phyloP scores from a whole-genome alignment of 1,140 invertebrate genomes.

The Nephotettix cincticeps region DNA sequence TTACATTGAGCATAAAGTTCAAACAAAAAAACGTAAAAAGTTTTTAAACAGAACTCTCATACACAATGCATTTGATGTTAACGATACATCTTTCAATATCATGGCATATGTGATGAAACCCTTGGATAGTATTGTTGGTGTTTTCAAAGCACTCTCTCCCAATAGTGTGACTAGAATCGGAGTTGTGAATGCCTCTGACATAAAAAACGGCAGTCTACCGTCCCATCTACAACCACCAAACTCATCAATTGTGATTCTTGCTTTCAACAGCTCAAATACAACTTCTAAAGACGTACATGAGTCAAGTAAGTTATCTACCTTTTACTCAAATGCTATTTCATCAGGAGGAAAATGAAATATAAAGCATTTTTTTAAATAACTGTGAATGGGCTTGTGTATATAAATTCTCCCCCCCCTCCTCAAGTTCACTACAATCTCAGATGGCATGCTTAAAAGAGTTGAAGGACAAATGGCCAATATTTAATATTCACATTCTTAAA shows the following conservation, averaged over 20 bases:
- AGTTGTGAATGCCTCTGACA: background rate
- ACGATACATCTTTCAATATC: background rate
- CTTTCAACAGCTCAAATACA: background rate
- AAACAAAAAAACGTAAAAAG: no score
- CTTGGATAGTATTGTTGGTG: background rate
- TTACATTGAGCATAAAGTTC: no score
- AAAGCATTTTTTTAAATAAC: background rate
- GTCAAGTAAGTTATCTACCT: background rate
- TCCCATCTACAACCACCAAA: background rate
- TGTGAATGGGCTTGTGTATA: background rate
- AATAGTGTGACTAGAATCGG: background rate
- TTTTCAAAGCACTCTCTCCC: background rate
- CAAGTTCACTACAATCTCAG: background rate
- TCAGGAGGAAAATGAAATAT: background rate
- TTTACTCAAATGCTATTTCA: background rate
- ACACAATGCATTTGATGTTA: background rate
- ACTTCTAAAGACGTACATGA: background rate
- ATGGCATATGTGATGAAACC: constrained; percentile 18
- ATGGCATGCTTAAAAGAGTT: background rate
- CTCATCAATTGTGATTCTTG: background rate
- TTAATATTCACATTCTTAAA: no score
- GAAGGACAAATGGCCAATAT: no score
- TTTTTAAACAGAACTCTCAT: background rate
- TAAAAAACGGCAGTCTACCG: background rate
- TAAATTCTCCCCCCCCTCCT: background rate